A percentile compares a stretch with the other conserved stretches of the same genome.
Conservation (phyloP, 2,888 invertebrate species). For the Eurois occulta region DNA sequence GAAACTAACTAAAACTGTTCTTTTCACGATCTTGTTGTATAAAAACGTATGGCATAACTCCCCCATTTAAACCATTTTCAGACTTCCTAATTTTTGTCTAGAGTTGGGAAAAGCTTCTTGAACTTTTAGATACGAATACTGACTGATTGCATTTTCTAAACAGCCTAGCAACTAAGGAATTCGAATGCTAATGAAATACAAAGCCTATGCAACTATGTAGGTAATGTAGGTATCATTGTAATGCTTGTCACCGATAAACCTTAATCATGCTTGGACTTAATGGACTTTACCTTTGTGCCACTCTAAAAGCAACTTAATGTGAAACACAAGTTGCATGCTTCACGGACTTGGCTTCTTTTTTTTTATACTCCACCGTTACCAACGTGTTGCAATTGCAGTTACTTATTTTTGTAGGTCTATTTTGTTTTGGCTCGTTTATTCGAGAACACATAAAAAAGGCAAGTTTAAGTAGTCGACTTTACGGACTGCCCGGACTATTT, state of each 20-base stretch:
- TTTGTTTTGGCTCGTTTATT: background rate
- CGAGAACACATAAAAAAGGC: background rate
- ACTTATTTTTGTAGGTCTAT: conserved; percentile 8
- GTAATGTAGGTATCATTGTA: conserved; percentile 18
- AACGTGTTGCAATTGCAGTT: conserved; percentile 37
- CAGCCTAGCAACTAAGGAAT: conserved; percentile 18
- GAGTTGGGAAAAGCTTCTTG: background rate
- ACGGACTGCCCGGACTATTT: conserved; percentile 14
- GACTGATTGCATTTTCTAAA: background rate
- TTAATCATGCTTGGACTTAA: conserved; percentile 44
- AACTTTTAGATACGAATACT: background rate
- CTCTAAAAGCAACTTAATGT: conserved; percentile 30
- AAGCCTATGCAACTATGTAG: background rate
- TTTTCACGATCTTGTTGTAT: background rate
- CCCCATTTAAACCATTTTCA: background rate
- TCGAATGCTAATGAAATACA: conserved; percentile 25
- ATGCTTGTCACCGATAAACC: conserved; percentile 41
- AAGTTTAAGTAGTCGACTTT: background rate
- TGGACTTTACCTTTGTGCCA: conserved; percentile 33
- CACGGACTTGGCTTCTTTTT: conserved; percentile 46
- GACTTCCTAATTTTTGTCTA: background rate
- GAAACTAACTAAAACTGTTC: too few relatives aligned
- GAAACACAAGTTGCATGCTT: conserved; percentile 25
- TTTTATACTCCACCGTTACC: background rate
- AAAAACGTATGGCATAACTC: background rate